Conservation (phyloP, 2,888 invertebrate genomes). For the Heliconius sara region DNA sequence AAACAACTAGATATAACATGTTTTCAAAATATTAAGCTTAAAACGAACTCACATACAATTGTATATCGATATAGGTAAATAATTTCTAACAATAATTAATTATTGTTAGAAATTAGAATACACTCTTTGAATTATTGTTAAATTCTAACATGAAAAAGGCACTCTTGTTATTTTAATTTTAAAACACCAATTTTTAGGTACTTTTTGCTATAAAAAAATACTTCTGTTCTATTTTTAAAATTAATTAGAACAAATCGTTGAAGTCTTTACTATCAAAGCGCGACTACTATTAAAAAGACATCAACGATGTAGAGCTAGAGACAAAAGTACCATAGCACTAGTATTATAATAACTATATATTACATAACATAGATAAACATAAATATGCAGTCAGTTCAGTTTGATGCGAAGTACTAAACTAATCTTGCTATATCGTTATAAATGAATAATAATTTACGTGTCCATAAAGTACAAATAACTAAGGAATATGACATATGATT, state of each 20-base stretch:
- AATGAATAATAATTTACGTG: background rate
- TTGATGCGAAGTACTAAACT: background rate
- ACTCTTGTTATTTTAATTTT: background rate
- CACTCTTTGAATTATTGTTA: background rate
- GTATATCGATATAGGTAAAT: background rate
- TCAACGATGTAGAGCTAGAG: constrained; percentile 59
- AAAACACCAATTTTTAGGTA: background rate
- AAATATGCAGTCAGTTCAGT: background rate
- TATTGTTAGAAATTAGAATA: background rate
- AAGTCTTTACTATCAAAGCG: constrained; percentile 64
- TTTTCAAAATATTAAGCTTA: background rate
- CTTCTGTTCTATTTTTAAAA: background rate
- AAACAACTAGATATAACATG: background rate
- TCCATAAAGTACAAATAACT: background rate
- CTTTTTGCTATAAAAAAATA: background rate
- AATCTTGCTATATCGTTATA: background rate
- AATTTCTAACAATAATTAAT: no score
- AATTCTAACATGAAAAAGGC: background rate
- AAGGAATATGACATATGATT: background rate
- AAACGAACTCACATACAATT: background rate
- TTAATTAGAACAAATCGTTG: constrained; percentile 58
- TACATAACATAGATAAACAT: constrained; percentile 12
- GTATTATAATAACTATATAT: constrained; percentile 5
- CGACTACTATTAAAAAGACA: constrained; percentile 63
- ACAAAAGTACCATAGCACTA: background rate